Conservation (phyloP, 2,888 invertebrate genomes). For the Drosophila formosana region DNA sequence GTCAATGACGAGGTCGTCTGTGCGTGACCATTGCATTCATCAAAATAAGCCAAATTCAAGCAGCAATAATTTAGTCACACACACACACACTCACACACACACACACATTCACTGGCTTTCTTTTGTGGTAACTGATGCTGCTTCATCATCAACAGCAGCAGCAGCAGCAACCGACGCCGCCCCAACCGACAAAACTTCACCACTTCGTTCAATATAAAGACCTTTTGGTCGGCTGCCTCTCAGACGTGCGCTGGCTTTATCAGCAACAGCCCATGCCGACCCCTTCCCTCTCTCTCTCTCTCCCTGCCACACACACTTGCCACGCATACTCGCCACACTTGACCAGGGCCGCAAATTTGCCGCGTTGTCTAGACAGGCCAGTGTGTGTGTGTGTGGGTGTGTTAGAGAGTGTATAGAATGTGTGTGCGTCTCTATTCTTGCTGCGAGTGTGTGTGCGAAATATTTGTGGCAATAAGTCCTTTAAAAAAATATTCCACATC, state of each 20-base stretch:
- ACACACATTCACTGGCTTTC: conserved; percentile 16
- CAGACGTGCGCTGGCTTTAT: conserved; percentile 47
- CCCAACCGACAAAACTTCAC: conserved; percentile 39
- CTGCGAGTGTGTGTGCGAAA: background rate
- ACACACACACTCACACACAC: conserved; percentile 13
- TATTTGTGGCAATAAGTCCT: conserved; percentile 25
- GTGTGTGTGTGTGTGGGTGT: background rate
- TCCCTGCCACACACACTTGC: background rate
- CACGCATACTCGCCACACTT: conserved; percentile 11
- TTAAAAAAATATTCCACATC: conserved; percentile 11
- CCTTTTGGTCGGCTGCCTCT: conserved; percentile 42
- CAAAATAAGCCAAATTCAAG: conserved; percentile 66
- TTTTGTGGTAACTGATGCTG: conserved; percentile 56
- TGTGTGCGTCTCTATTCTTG: background rate
- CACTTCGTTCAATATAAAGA: conserved; percentile 36
- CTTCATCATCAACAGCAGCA: conserved; percentile 51
- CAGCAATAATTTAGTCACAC: conserved; percentile 39
- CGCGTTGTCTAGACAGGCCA: conserved; percentile 20
- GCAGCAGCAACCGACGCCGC: conserved; percentile 30
- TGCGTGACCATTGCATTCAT: conserved; percentile 72
- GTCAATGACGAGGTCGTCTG: conserved; percentile 34
- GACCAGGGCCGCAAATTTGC: conserved; percentile 13
- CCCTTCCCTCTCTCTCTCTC: background rate
- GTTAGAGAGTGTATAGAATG: background rate
- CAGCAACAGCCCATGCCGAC: conserved; percentile 27